phyloP scores from a whole-genome alignment of 2,113 vertebrate species.

The Leptodactylus fuscus region DNA sequence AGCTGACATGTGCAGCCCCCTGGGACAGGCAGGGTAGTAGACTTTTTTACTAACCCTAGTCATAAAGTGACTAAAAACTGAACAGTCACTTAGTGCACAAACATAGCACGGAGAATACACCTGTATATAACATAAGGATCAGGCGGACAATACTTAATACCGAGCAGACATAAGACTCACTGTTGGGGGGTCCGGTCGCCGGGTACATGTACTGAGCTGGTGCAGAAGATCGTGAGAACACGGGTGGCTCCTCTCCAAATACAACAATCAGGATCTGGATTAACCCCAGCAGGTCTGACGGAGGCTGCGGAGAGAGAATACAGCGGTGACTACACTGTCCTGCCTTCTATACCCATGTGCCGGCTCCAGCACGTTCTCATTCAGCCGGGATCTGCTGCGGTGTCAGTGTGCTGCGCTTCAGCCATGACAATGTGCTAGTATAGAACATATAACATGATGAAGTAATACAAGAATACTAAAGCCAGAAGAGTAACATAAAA shows the following conservation, averaged over 20 bases:
- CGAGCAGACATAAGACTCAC: constrained; percentile 84
- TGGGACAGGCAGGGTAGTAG: too few relatives aligned
- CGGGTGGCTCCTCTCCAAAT: constrained; percentile 96
- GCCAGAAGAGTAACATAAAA: too few relatives aligned
- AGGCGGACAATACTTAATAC: too few relatives aligned
- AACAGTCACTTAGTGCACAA: too few relatives aligned
- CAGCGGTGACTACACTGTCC: not conserved
- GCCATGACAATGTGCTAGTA: not conserved
- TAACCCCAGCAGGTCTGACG: constrained; percentile 92
- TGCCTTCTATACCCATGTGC: not conserved
- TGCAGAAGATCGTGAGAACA: constrained; percentile 91
- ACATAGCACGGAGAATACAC: too few relatives aligned
- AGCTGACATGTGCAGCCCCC: too few relatives aligned
- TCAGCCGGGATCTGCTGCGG: not conserved
- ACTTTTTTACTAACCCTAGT: too few relatives aligned
- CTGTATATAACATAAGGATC: too few relatives aligned
- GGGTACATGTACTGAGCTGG: constrained; percentile 89
- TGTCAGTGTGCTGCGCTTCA: not conserved
- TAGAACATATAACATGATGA: too few relatives aligned
- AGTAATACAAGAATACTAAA: too few relatives aligned
- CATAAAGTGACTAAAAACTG: too few relatives aligned
- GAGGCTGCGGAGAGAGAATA: constrained; percentile 75
- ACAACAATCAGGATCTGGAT: constrained; percentile 99
- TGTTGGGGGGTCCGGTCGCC: constrained; percentile 91
- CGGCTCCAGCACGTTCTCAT: constrained; percentile 5